These are phyloP conservation scores for Oxytorus armatus DNA, from an alignment of 2,888 invertebrate species.

Conservation along the genomic window DNA sequence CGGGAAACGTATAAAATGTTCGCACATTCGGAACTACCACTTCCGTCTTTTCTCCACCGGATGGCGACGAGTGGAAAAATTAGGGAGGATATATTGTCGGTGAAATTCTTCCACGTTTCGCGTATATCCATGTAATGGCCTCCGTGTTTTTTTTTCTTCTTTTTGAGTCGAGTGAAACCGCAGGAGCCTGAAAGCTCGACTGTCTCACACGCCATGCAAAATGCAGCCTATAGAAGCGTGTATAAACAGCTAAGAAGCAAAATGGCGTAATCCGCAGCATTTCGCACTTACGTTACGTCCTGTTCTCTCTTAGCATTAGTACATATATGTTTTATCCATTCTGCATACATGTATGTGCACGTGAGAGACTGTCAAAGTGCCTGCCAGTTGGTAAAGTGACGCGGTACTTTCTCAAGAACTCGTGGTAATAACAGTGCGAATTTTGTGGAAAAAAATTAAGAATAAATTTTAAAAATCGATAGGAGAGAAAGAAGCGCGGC, in stretches of 20 bases:
- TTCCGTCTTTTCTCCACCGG: constrained; percentile 15
- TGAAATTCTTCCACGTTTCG: constrained; percentile 38
- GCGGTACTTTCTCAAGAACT: constrained; percentile 28
- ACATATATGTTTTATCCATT: not conserved
- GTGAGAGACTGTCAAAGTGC: constrained; percentile 17
- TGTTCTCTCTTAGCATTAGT: not conserved
- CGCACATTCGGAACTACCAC: constrained; percentile 44
- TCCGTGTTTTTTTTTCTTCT: not conserved
- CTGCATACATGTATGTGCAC: not conserved
- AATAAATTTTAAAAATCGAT: too few relatives aligned
- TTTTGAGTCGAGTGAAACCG: constrained; percentile 9
- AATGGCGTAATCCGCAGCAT: not conserved
- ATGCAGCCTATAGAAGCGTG: not conserved
- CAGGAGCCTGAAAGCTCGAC: constrained; percentile 52
- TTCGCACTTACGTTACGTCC: not conserved
- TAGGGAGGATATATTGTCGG: constrained; percentile 50
- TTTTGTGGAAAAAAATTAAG: constrained; percentile 22
- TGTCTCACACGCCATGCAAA: constrained; percentile 33
- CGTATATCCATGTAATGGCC: not conserved
- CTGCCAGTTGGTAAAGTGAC: constrained; percentile 33
- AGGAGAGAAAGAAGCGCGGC: too few relatives aligned
- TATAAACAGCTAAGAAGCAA: not conserved
- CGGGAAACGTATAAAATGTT: constrained; percentile 56
- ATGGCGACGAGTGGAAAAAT: constrained; percentile 55
- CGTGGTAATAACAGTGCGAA: too few relatives aligned